Base-by-base conservation (phyloP, 1,140 invertebrate species). In the Colletes latitarsis region DNA sequence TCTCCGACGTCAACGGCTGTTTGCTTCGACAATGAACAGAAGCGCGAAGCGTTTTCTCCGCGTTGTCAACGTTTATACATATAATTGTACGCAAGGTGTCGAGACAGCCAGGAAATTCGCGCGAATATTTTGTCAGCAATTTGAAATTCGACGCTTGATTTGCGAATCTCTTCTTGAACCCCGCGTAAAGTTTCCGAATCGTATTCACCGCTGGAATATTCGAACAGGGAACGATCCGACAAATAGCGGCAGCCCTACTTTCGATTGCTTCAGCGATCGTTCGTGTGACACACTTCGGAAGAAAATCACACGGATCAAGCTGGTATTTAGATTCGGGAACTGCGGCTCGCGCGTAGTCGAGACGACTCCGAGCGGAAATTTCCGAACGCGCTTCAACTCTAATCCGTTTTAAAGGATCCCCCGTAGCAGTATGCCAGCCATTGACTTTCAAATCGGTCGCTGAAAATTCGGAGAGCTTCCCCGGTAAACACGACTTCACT, bases 401-500 rank as follows among this genome's bases (percentile, higher is more conserved):
- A 53, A 71, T 71, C 58, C 76, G 55, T 71, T 77, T 77, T 78
- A 72, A 72, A 78, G 19, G 76, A 72, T 71, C 30, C 67, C 39
- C 15, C 14, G 14, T 14, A 21, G 6, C 53, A 9, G 55, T 49
- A 17, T 10, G 43, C 19, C 43, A 4, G 17, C 10, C n/a, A 49
- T 77, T 77, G 76, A 77, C 67, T 77, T 77, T 71, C 66, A 77
- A 77, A 77, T 77, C 30, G 46, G 8, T 12, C 57, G 57, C 60
- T 71, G 6, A 60, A 63, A 41, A 71, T 77, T 71, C 75, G 17
- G 4, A 5, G 46, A 77, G 12, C n/a, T 66, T n/a, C 17, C 41
- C 12, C 14, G 21, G 66, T 62, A 62, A 78, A 53, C 39, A 52
- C 53, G 39, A 62, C 39, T 41, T 69, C 57, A 15, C 21, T 43